Evolutionary conservation across 2,113 vertebrate genomes (phyloP).

Genomic region (Malurus elegans): DNA sequence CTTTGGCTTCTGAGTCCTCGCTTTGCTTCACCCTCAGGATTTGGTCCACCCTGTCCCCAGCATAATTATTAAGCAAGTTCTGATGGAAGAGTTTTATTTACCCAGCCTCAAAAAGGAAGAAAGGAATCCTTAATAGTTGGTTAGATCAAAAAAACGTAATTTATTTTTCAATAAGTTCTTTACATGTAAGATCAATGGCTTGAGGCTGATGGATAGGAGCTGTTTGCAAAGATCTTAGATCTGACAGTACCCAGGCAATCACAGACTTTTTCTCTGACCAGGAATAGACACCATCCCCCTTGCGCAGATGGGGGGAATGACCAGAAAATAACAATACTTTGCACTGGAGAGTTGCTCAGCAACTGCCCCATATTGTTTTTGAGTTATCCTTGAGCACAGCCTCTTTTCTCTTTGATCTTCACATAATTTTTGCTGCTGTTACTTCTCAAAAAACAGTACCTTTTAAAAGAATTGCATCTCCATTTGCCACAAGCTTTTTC

Average conservation of each 20-base stretch:
- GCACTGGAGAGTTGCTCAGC: conserved; percentile 31
- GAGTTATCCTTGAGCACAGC: background rate
- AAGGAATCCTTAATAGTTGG: conserved; percentile 13
- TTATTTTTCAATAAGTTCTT: conserved; percentile 42
- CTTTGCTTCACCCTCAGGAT: background rate
- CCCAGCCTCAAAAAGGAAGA: background rate
- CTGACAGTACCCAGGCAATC: conserved; percentile 25
- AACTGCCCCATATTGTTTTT: conserved; percentile 16
- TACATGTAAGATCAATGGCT: conserved; percentile 61
- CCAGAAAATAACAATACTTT: background rate
- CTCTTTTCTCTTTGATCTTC: conserved; percentile 54
- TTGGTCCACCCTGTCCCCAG: background rate
- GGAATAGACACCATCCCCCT: background rate
- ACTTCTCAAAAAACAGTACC: background rate
- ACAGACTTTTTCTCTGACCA: background rate
- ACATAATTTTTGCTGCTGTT: background rate
- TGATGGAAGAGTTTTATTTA: conserved; percentile 37
- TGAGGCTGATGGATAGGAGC: background rate
- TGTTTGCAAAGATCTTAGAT: conserved; percentile 28
- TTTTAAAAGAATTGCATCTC: conserved; percentile 24
- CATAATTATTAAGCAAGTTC: conserved; percentile 45
- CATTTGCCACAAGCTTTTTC: background rate
- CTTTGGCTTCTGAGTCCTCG: background rate
- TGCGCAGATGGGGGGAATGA: background rate
- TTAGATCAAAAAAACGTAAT: conserved; percentile 21